Evolutionary conservation across 2,797 vertebrate species (phyloP), one percentile per base, ranked within the genome.

Genomic region (Pteronotus mesoamericanus): DNA sequence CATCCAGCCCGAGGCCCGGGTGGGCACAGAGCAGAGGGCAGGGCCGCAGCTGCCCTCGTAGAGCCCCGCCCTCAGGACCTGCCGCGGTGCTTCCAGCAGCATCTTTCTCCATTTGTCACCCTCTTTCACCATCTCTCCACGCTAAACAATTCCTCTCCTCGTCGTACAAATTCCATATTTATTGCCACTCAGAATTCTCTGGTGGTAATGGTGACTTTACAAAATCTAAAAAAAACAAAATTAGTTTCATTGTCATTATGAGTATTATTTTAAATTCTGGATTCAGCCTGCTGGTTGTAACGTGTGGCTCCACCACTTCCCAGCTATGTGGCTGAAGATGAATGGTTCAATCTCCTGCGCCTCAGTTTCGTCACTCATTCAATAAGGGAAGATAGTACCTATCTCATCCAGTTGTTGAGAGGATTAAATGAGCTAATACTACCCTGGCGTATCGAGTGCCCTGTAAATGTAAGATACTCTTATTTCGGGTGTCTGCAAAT

Each of bases 191-290:
- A 69, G 51, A 94, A 72, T 71, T 71, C 55, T 82, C 61, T 48
- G 42, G 46, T 59, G 42, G 26, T 53, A 61, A 68, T 46, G 29
- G 21, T 37, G 80, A 55, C 14, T 46, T 72, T 72, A 72, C 42
- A 78, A 44, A 64, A 80, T 61, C 18, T 84, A 53, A 84, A 69
- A 59, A 94, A n/a, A 66, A 22, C 19, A 55, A 82, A 80, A 91
- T 42, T 19, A 29, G 51, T 86, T 91, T 53, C 6, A 53, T 92
- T 78, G 68, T 95, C 24, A 15, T 39, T 87, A 66, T 37, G 44
- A 14, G n/a, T 61, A 11, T 32, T 77, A 78, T 51, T 80, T 91
- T 55, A 69, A 53, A 55, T 57, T 94, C 55, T 59, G 8, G 59
- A 91, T 83, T 90, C 83, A 53, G 57, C 80, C 6, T 5, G 3